phyloP scores from a whole-genome alignment of 2,888 invertebrate species.

The Macrosoma leucophasiata region DNA sequence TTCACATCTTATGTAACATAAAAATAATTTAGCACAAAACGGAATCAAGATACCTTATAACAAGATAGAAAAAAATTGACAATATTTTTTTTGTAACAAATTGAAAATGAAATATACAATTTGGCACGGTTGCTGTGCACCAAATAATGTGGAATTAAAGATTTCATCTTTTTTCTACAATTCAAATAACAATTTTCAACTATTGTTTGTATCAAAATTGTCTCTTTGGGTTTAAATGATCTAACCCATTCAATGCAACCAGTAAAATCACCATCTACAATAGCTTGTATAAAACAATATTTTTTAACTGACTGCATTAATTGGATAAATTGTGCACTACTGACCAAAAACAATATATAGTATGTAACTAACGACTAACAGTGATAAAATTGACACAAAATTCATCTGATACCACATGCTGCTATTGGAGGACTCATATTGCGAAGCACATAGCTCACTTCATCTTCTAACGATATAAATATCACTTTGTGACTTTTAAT shows the following conservation, averaged over 20 bases:
- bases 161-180: too few species aligned
- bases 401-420: conserved; percentile 26
- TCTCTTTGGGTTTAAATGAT: too few species aligned
- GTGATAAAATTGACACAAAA: conserved; percentile 37
- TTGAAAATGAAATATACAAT: conserved; percentile 37
- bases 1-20: neutral
- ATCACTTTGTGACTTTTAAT: conserved; percentile 28
- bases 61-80: conserved; percentile 29
- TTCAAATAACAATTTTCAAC: too few species aligned
- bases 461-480: conserved; percentile 20
- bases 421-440: conserved; percentile 7
- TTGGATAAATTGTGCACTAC: conserved; percentile 43
- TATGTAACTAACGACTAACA: conserved; percentile 43
- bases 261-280: too few species aligned
- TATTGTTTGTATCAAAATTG: too few species aligned
- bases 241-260: too few species aligned
- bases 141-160: conserved; percentile 31
- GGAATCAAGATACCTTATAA: conserved; percentile 14
- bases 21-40: conserved; percentile 9
- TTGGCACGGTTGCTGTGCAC: conserved; percentile 46
- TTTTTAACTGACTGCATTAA: conserved; percentile 27
- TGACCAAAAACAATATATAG: conserved; percentile 50
- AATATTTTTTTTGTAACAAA: conserved; percentile 30
- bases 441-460: conserved; percentile 12
- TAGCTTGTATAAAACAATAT: too few species aligned